Base-by-base conservation (phyloP, 2,113 vertebrate species). In the Thalassarche chlororhynchos region DNA sequence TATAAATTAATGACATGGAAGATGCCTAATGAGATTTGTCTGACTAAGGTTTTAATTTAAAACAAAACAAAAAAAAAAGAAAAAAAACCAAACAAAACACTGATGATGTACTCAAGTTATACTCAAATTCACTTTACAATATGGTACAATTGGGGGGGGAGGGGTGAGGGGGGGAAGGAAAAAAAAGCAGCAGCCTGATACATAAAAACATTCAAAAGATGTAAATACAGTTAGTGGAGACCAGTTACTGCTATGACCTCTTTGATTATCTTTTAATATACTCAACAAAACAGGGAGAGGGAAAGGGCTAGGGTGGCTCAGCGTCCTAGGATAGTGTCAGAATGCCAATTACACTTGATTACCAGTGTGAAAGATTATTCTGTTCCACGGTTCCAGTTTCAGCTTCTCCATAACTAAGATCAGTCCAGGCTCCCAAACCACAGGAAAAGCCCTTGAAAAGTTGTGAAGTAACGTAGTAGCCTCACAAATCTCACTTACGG, bases 1-100 rank as follows among this genome's bases (percentile, higher is more conserved):
- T 68, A 68, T 31, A 91, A 82, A 84, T 62, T 87, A 93, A 82
- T 75, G 20, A 28, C 52, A 79, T 58, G 32, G 26, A 93, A 83
- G 77, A 93, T 71, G 32, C 8, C 52, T 87, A 93, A 94, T 52
- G 32, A 93, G 69, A 96, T 66, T 71, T 90, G 24, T 34, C 36
- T 84, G 47, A 76, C 38, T 84, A 46, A 74, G 19, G 6, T 42
- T 92, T 86, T 70, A 52, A 70, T 57, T 34, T 9, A 40, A 17
- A 46, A 25, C 13, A n/a, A 3, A 12, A 44, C 2, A 15, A 28
- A 5, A 31, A 8, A 26, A 25, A 10, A 18, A 28, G 5, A 49
- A 9, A 32, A 31, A 7, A 47, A 14, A 24, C 31, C 3, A 26
- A 44, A 8, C 34, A 51, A 62, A 38, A 49, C 12, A 15, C 15